Evolutionary conservation across 2,888 invertebrate species (phyloP), one percentile per base, ranked within the genome.

Genomic region (Coelopa pilipes): DNA sequence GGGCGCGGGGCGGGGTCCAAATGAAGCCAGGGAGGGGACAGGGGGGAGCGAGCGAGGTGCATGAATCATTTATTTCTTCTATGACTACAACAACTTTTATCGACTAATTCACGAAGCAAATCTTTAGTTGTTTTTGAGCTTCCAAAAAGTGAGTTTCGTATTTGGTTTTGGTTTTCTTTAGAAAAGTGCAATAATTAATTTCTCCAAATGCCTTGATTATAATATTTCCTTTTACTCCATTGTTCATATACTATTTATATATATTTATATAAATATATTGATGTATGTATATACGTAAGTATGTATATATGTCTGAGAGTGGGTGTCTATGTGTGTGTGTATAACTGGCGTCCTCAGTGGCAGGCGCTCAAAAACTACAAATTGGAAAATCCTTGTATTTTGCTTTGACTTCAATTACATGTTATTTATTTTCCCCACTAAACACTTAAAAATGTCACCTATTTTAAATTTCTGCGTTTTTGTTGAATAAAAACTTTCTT

Each of bases 181-280:
- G 70, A 70, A 63, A 70, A 63, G 62, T 70, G 53, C 70, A 50
- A 47, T 69, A 57, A 57, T 68, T 68, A 13, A 34, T 62, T 62
- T 62, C 15, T 12, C 4, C 62, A 62, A 62, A 62, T 62, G 34
- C 34, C 24, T 62, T 62, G 34, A 62, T 11, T 49, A 3, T 66
- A n/a, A 17, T 66, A 49, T 49, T 66, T 66, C 15, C 21, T 24
- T n/a, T 66, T 66, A 12, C 3, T 50, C 21, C 15, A 9, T 34
- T 34, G 12, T 59, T 59, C 17, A 17, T 59, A 21, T 15, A 7
- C 24, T 62, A 24, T 12, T 34, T 24, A 15, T 62, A n/a, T 65
- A 10, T 46, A 10, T 17, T 17, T 47, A n/a, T n/a, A 12, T 34
- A 15, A 17, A n/a, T 55, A 19, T 17, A 34, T 5, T 24, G 55